Conservation (phyloP, 1,140 invertebrate species). For the Berghia stephanieae region DNA sequence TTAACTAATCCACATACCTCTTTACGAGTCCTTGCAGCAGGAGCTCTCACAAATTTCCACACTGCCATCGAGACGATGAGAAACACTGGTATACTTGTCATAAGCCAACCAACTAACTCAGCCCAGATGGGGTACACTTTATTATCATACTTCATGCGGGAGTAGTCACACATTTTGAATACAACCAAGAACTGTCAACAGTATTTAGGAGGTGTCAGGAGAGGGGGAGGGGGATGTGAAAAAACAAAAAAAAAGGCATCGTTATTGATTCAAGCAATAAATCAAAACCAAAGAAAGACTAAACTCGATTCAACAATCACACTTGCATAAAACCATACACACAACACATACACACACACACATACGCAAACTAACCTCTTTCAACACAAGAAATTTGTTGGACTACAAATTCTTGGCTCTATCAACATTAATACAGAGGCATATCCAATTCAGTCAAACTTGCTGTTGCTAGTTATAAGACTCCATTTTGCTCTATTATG, state of each 20-base stretch:
- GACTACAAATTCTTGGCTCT: too few relatives aligned
- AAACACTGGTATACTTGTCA: conserved; percentile 73
- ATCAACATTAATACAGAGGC: too few relatives aligned
- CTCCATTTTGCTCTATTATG: too few relatives aligned
- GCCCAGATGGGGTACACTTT: conserved; percentile 84
- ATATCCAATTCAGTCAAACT: too few relatives aligned
- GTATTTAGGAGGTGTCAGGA: too few relatives aligned
- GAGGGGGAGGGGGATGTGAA: conserved; percentile 48
- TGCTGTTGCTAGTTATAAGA: too few relatives aligned
- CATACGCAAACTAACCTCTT: not conserved
- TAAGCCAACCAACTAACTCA: conserved; percentile 79
- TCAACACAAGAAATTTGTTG: not conserved
- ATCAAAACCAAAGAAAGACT: not conserved
- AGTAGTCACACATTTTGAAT: conserved; percentile 86
- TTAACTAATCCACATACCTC: conserved; percentile 40
- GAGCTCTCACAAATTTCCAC: conserved; percentile 41
- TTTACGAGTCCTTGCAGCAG: conserved; percentile 37
- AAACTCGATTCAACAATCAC: not conserved
- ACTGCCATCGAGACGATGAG: conserved; percentile 72
- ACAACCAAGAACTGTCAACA: conserved; percentile 83
- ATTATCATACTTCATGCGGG: conserved; percentile 58
- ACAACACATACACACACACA: conserved; percentile 5
- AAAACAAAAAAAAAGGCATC: conserved; percentile 9
- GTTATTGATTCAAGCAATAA: not conserved
- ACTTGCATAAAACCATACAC: not conserved